Evolutionary conservation across 2,888 invertebrate genomes (phyloP).

Genomic region (Aphrophora alni): DNA sequence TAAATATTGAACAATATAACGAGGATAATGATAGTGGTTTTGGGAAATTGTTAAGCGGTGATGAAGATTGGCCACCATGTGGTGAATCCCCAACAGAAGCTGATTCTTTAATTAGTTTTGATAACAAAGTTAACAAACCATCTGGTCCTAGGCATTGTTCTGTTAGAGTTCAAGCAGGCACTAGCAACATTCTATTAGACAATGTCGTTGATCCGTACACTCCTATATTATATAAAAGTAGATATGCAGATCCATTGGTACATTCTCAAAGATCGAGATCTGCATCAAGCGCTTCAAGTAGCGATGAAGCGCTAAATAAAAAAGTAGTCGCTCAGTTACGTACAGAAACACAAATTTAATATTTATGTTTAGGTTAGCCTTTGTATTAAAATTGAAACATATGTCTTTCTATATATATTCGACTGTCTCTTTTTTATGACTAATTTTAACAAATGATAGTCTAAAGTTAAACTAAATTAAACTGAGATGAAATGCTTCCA

Average conservation of each 20-base stretch:
- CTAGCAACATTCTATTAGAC: constrained; percentile 80
- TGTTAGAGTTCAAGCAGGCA: constrained; percentile 76
- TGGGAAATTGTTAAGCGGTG: background rate
- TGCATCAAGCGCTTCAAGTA: constrained; percentile 11
- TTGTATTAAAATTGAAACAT: background rate
- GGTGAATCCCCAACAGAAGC: background rate
- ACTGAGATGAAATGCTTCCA: background rate
- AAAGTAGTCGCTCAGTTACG: constrained; percentile 19
- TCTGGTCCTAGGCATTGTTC: constrained; percentile 77
- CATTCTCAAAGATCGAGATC: constrained; percentile 26
- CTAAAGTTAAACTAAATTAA: background rate
- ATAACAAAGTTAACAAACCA: constrained; percentile 11
- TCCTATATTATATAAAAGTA: constrained; percentile 61
- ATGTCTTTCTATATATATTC: background rate
- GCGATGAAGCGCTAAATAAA: background rate
- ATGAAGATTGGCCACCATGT: background rate
- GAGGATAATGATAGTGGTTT: constrained; percentile 23
- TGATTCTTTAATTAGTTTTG: background rate
- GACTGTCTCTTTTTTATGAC: background rate
- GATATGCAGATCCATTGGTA: constrained; percentile 22
- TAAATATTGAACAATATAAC: constrained; percentile 41
- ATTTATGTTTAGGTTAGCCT: background rate
- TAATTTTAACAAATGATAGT: background rate
- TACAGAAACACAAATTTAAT: constrained; percentile 35
- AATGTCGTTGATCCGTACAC: constrained; percentile 64